Conservation (phyloP, 2,888 invertebrate species). For the Diadegma fenestrale region DNA sequence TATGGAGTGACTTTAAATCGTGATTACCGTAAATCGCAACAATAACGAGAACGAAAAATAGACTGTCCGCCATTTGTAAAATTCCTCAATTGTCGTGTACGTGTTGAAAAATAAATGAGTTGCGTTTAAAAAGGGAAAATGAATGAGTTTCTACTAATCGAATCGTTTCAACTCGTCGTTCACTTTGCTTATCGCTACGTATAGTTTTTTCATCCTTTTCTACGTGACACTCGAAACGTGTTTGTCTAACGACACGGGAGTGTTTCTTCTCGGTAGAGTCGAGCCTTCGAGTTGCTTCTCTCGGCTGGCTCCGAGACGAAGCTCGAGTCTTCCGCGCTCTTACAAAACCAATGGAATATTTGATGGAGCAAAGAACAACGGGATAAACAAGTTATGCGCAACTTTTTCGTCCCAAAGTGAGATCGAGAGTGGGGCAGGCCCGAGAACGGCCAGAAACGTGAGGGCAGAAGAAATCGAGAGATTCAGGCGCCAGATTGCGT, state of each 20-base stretch:
- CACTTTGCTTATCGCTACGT: background rate
- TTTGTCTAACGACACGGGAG: constrained; percentile 17
- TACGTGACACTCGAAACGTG: constrained; percentile 4
- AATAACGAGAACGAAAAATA: constrained; percentile 10
- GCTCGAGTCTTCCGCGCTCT: background rate
- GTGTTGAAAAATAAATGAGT: constrained; percentile 1
- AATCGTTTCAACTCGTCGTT: constrained; percentile 22
- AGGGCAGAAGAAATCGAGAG: constrained; percentile 8
- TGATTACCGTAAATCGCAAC: constrained; percentile 58
- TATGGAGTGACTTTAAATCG: constrained; percentile 77
- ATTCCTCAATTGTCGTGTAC: constrained; percentile 17
- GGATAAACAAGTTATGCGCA: constrained; percentile 9
- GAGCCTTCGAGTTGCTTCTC: background rate
- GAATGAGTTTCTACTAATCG: constrained; percentile 4
- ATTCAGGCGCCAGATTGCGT: constrained; percentile 12
- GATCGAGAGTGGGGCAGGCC: background rate
- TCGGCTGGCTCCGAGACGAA: constrained; percentile 7
- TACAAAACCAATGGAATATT: background rate
- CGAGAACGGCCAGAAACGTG: background rate
- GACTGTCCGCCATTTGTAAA: constrained; percentile 5
- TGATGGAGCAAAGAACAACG: constrained; percentile 10
- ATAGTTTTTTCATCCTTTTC: constrained; percentile 8
- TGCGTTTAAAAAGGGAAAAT: background rate
- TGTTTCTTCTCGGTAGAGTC: constrained; percentile 4
- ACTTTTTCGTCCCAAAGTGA: background rate